Percentiles rank a stretch among this genome's conserved stretches.
phyloP scores from a whole-genome alignment of 2,888 invertebrate species.

The Tineola bisselliella region DNA sequence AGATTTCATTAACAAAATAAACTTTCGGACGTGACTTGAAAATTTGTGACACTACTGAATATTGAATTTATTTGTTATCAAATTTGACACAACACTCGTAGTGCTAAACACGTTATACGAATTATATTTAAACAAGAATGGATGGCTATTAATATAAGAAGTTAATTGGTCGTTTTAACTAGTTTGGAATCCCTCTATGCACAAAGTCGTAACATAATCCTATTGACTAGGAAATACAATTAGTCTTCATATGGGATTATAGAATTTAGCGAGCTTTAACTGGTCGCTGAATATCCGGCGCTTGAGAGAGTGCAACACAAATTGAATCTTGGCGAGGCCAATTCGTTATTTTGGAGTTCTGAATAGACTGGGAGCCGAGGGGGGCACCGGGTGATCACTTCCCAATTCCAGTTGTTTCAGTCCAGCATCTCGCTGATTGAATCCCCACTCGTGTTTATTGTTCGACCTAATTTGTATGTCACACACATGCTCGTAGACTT shows the following conservation, averaged over 20 bases:
- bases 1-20: background rate
- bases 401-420: conserved; percentile 3
- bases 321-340: conserved; percentile 42
- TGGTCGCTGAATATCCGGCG: conserved; percentile 25
- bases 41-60: background rate
- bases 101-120: background rate
- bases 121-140: too few relatives aligned
- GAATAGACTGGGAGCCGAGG: background rate
- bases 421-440: conserved; percentile 2
- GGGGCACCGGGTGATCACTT: background rate
- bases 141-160: too few relatives aligned
- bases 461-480: conserved; percentile 10
- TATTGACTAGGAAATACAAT: conserved; percentile 6
- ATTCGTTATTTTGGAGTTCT: conserved; percentile 29
- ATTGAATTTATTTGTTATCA: too few relatives aligned
- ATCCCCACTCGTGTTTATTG: conserved; percentile 10
- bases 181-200: background rate
- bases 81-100: background rate
- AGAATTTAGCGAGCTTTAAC: conserved; percentile 43
- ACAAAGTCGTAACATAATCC: background rate
- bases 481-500: conserved; percentile 1
- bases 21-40: background rate
- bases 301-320: conserved; percentile 35
- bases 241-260: conserved; percentile 28
- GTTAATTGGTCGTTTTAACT: too few relatives aligned